phyloP scores from a whole-genome alignment of 2,797 vertebrate genomes.

The Notoglanidium macrostoma region DNA sequence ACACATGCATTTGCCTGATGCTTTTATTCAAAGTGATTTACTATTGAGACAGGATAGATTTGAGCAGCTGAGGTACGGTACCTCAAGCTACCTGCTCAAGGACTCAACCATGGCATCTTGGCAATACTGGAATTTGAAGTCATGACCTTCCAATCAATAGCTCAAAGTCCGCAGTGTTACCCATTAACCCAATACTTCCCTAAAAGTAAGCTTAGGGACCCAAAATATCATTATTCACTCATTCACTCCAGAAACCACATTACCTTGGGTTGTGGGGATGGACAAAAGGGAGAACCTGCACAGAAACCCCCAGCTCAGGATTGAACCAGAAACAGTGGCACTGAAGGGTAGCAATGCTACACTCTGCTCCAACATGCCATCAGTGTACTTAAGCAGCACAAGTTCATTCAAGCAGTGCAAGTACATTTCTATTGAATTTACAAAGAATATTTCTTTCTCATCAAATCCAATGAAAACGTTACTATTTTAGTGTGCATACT shows the following conservation, averaged over 20 bases:
- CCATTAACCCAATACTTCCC: not conserved
- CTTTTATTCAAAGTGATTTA: not conserved
- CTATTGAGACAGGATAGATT: not conserved
- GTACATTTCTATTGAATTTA: not conserved
- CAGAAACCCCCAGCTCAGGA: not conserved
- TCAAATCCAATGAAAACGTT: too few relatives aligned
- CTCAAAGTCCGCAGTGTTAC: not conserved
- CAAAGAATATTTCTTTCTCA: not conserved
- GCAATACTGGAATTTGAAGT: not conserved
- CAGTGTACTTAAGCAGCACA: not conserved
- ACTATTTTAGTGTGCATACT: not conserved
- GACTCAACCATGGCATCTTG: not conserved
- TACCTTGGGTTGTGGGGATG: not conserved
- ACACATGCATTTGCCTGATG: not conserved
- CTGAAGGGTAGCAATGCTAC: not conserved
- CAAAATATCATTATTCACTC: not conserved
- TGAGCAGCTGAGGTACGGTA: not conserved
- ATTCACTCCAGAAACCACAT: not conserved
- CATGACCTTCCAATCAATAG: not conserved
- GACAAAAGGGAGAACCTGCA: not conserved
- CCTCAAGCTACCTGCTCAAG: not conserved
- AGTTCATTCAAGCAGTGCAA: not conserved
- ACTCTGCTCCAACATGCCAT: not conserved
- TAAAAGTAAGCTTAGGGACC: not conserved
- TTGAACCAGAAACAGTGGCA: too few relatives aligned